Conservation (phyloP, 2,797 vertebrate genomes). For the Syngnathus acus region DNA sequence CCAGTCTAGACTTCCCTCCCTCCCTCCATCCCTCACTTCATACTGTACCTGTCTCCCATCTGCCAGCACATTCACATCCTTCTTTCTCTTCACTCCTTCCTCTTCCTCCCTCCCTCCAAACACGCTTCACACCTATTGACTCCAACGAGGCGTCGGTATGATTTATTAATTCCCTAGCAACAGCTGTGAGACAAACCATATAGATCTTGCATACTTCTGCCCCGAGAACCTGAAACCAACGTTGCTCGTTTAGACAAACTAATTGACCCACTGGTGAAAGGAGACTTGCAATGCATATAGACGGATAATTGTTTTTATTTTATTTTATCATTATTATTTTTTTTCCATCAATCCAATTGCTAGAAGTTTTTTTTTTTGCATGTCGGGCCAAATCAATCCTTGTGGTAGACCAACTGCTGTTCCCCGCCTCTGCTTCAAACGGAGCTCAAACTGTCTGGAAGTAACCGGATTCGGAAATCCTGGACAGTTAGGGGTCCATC, state of each 20-base stretch:
- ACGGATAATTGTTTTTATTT: no score
- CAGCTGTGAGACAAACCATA: slow-evolving; percentile 34
- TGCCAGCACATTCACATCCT: slow-evolving; percentile 19
- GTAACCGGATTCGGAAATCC: slow-evolving; percentile 42
- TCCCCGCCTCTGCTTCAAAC: slow-evolving; percentile 18
- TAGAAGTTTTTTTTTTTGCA: neutral
- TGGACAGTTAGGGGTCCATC: slow-evolving; percentile 33
- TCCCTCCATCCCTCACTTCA: slow-evolving; percentile 8
- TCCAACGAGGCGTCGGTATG: slow-evolving; percentile 29
- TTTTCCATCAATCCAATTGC: no score
- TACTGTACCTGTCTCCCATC: slow-evolving; percentile 25
- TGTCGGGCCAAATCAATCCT: neutral
- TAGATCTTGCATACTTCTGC: neutral
- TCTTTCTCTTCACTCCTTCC: slow-evolving; percentile 5
- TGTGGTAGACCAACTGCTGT: neutral
- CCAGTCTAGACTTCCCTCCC: slow-evolving; percentile 8
- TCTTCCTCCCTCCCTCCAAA: slow-evolving; percentile 21
- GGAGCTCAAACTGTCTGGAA: slow-evolving; percentile 41
- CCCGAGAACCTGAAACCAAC: slow-evolving; percentile 1
- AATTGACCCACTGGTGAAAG: no score
- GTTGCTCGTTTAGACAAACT: neutral
- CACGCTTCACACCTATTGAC: slow-evolving; percentile 45
- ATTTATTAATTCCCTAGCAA: slow-evolving; percentile 47
- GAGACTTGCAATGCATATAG: no score
- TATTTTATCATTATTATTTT: no score